Evolutionary conservation across 2,888 invertebrate genomes (phyloP).

Genomic region (Caenorhabditis sp.): DNA sequence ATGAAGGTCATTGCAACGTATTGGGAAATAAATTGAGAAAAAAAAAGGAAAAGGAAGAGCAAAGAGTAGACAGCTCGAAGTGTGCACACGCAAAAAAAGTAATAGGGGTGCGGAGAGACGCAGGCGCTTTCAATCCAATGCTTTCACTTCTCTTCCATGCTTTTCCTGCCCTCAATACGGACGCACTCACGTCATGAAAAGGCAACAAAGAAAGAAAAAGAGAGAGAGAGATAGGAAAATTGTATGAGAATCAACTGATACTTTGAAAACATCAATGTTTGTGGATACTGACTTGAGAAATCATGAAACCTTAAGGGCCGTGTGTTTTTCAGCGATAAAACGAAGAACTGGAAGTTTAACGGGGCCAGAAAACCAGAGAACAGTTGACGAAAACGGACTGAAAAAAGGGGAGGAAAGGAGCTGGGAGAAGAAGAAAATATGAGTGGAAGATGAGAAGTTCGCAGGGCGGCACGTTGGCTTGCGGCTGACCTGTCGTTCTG

Average conservation of each 20-base stretch:
- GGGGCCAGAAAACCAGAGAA: slow-evolving; percentile 7
- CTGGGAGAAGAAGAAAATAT: background rate
- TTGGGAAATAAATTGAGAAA: background rate
- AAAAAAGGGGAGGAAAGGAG: background rate
- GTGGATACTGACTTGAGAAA: background rate
- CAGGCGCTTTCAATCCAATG: slow-evolving; percentile 35
- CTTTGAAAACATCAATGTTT: background rate
- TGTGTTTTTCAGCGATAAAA: background rate
- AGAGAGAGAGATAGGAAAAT: background rate
- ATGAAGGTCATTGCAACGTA: slow-evolving; percentile 25
- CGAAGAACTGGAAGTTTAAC: background rate
- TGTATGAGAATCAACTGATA: too few relatives aligned
- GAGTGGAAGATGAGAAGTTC: too few relatives aligned
- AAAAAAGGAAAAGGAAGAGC: slow-evolving; percentile 24
- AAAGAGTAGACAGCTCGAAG: slow-evolving; percentile 26
- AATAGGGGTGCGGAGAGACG: slow-evolving; percentile 12
- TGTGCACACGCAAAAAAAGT: slow-evolving; percentile 23
- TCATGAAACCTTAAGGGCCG: too few relatives aligned
- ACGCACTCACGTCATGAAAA: background rate
- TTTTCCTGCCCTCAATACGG: background rate
- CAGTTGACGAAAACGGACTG: background rate
- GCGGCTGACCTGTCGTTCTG: slow-evolving; percentile 7
- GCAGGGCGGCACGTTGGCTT: too few relatives aligned
- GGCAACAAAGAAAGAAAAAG: background rate
- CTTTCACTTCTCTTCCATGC: slow-evolving; percentile 18